A percentile compares a stretch with the other conserved stretches of the same genome.
phyloP scores from a whole-genome alignment of 2,797 vertebrate species.

The Loris lydekkerianus region DNA sequence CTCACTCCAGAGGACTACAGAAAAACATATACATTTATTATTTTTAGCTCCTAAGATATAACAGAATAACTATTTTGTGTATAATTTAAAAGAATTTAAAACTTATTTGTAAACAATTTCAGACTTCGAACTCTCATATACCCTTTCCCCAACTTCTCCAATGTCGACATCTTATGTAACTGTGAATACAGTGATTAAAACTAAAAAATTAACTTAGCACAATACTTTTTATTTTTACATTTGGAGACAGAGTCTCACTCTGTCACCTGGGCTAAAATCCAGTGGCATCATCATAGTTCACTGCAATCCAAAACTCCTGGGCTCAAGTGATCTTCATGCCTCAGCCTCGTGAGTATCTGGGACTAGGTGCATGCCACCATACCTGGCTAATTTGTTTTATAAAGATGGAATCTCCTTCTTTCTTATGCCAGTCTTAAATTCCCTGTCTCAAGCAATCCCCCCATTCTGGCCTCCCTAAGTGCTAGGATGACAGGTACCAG shows the following conservation, averaged over 20 bases:
- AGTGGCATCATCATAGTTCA: neutral
- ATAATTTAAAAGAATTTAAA: neutral
- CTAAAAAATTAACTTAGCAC: neutral
- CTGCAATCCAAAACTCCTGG: neutral
- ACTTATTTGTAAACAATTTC: constrained; percentile 28
- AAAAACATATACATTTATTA: neutral
- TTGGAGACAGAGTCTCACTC: neutral
- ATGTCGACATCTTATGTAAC: neutral
- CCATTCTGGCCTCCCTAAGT: neutral
- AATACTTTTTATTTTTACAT: neutral
- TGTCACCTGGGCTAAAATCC: neutral
- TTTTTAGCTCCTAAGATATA: neutral
- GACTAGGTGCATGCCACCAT: neutral
- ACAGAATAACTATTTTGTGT: neutral
- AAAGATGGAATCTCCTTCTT: neutral
- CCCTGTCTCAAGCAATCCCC: neutral
- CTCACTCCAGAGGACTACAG: neutral
- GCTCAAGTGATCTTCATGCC: neutral
- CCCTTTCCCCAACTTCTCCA: neutral
- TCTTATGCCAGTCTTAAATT: neutral
- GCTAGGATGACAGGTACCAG: neutral
- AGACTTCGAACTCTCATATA: neutral
- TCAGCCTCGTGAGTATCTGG: neutral
- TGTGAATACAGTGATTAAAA: neutral
- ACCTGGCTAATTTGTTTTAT: neutral